phyloP scores from a whole-genome alignment of 2,888 invertebrate species.

The Eutolmus rufibarbis region DNA sequence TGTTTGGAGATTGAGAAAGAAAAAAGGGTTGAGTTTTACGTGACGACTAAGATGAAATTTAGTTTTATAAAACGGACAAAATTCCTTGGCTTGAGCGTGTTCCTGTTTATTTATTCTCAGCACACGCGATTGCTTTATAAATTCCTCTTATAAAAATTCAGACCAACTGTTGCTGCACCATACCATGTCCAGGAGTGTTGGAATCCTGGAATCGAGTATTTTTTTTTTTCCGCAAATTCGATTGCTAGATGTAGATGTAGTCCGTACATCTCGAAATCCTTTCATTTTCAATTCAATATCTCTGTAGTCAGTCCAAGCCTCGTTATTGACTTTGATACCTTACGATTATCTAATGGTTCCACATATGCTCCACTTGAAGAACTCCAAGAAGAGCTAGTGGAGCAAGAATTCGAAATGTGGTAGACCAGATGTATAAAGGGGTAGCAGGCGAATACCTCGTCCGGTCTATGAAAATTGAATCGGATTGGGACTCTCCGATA shows the following conservation, averaged over 20 bases:
- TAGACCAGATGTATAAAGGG: background rate
- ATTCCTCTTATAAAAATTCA: background rate
- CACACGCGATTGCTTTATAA: background rate
- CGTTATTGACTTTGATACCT: slow-evolving; percentile 10
- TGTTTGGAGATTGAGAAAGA: background rate
- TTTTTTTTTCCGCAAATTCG: background rate
- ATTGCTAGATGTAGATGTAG: background rate
- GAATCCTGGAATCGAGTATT: background rate
- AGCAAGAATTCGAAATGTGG: background rate
- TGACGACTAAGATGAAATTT: background rate
- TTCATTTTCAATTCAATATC: background rate
- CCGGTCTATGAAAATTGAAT: background rate
- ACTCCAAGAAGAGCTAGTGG: background rate
- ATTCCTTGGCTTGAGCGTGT: background rate
- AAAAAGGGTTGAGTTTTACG: background rate
- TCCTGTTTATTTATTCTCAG: background rate
- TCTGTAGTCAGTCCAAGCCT: background rate
- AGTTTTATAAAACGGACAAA: background rate
- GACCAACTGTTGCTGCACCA: background rate
- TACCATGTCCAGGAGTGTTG: background rate
- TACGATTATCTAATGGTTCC: slow-evolving; percentile 14
- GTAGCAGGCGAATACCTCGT: background rate
- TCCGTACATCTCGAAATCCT: background rate
- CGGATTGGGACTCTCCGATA: background rate
- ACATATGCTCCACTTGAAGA: background rate